Base-by-base conservation (phyloP, 2,113 vertebrate species). In the Rhinopomastus cyanomelas region DNA sequence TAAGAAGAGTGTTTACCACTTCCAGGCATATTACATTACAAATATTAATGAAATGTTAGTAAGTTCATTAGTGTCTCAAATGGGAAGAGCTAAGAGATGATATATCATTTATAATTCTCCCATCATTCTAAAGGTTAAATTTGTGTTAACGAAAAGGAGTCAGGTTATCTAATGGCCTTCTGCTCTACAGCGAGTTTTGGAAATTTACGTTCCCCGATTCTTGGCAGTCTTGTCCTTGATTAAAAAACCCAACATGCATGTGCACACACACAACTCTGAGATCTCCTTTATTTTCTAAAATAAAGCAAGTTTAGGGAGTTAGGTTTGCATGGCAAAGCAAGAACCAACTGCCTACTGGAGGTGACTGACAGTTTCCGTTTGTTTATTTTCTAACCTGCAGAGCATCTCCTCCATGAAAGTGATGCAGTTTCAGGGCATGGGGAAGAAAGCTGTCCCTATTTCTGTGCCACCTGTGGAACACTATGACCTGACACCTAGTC, bases 401-500 rank as follows among this genome's bases (percentile, higher is more conserved):
- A 98, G 98, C 7, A 91, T 99, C 80, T 97, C 98, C 39, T 94
- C 97, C 87, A 99, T 99, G 99, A 99, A 98, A 91, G 93, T 99
- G 83, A 93, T 97, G 62, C 97, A 97, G 57, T 99, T 99, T 75
- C 99, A 99, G 96, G 99, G 99, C 14, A 94, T 29, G 65, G 89
- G 82, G 26, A 98, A 97, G 88, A 93, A 93, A n/a, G 44, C 92
- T 55, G 11, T 76, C 6, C 93, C 97, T 2, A 57, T 97, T 59
- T 92, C 96, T 53, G 97, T 98, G 93, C 96, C 97, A 26, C 98
- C 97, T 0, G 72, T 98, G 14, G 65, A 49, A 6, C 78, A 85
- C 32, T 95, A 88, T 6, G 98, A 99, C 90, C 97, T 99, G 87
- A 99, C 97, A 1, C 98, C 98, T 0, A 98, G 98, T 96, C 99